phyloP scores from a whole-genome alignment of 2,797 vertebrate species.

The Poeciliopsis gracilis region DNA sequence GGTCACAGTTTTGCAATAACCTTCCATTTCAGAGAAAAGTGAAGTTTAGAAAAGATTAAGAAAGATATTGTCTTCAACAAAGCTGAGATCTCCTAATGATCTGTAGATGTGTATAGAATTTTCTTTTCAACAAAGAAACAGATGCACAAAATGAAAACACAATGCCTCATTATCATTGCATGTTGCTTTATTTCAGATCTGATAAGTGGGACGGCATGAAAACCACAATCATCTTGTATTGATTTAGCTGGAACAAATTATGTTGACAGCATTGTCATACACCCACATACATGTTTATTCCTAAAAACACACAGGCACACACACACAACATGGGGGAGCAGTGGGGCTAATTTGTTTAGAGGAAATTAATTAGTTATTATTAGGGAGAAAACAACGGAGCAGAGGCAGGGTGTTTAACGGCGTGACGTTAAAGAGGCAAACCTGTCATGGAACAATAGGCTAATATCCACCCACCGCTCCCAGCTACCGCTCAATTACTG shows the following conservation, averaged over 20 bases:
- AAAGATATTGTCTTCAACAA: conserved; percentile 8
- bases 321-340: conserved; percentile 37
- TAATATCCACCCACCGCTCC: conserved; percentile 67
- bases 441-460: conserved; percentile 72
- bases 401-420: conserved; percentile 64
- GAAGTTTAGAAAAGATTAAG: conserved; percentile 22
- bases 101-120: not conserved
- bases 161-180: conserved; percentile 10
- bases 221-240: conserved; percentile 18
- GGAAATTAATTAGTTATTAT: conserved; percentile 74
- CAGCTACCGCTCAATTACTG: conserved; percentile 65
- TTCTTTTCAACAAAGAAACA: conserved; percentile 1
- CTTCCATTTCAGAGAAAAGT: conserved; percentile 23
- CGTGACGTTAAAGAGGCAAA: conserved; percentile 63
- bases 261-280: conserved; percentile 9
- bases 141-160: conserved; percentile 8
- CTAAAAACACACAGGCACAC: conserved; percentile 2
- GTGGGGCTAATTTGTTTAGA: conserved; percentile 67
- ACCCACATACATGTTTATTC: conserved; percentile 27
- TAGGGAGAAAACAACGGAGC: conserved; percentile 63
- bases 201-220: conserved; percentile 18
- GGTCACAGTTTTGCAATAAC: conserved; percentile 13
- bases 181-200: conserved; percentile 56
- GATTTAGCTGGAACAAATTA: conserved; percentile 25
- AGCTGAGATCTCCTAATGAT: not conserved